Evolutionary conservation across 2,113 vertebrate species (phyloP).

Genomic region (Piprites chloris): DNA sequence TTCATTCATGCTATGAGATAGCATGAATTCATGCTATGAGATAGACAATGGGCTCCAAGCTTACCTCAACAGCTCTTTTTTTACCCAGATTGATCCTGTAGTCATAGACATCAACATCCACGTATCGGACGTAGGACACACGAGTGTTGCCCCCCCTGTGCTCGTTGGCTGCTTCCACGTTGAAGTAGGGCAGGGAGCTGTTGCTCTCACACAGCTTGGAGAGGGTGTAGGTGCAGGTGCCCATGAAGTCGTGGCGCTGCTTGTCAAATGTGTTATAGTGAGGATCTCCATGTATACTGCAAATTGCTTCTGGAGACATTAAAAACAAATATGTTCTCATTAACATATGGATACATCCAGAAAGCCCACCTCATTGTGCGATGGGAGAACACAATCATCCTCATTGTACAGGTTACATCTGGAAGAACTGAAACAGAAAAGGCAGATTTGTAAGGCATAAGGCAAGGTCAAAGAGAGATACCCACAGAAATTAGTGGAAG

Average conservation of each 20-base stretch:
- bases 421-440: not conserved
- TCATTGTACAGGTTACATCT: not conserved
- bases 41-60: not conserved
- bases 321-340: not conserved
- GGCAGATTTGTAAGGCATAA: not conserved
- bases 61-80: conserved; percentile 47
- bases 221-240: conserved; percentile 43
- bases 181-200: conserved; percentile 40
- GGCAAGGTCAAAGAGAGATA: not conserved
- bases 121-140: conserved; percentile 15
- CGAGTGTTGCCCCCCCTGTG: conserved; percentile 20
- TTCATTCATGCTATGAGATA: not conserved
- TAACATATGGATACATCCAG: not conserved
- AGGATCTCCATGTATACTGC: conserved; percentile 13
- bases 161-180: conserved; percentile 49
- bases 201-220: conserved; percentile 3
- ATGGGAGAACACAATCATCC: not conserved
- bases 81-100: conserved; percentile 62
- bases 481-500: not conserved
- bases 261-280: conserved; percentile 55
- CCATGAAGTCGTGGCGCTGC: conserved; percentile 45
- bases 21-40: not conserved
- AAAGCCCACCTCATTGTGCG: not conserved
- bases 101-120: conserved; percentile 35
- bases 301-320: not conserved